Base-by-base conservation (phyloP, 2,797 vertebrate genomes). In the Myripristis murdjan region DNA sequence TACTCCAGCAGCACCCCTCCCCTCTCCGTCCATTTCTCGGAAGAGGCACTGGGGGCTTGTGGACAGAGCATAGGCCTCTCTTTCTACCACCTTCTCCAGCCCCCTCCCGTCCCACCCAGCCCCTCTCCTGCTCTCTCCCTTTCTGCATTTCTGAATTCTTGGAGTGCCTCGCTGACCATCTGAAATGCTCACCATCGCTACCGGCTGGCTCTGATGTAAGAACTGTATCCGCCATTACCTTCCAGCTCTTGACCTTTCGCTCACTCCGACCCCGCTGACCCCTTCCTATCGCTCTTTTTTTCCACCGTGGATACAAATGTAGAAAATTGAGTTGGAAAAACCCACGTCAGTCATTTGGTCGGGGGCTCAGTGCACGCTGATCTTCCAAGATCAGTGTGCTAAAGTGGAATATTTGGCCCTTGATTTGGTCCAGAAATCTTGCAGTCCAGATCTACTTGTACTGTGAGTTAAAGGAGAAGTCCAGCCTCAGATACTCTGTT, bases 1-100 rank as follows among this genome's bases (percentile, higher is more conserved):
- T 46, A 41, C 54, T 66, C 48, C 46, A 37, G 35, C 23, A 18
- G 43, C 28, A 12, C 39, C 51, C 31, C 65, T 69, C 48, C 54
- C 54, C 67, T 57, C 59, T 64, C 51, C 58, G 64, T 68, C 71
- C 37, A 54, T 69, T 92, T 91, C 86, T 92, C 63, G 75, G 85
- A 91, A 90, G 82, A 79, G 74, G 69, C 77, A 51, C 85, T 60
- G 33, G 64, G 46, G 69, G 70, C 46, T 41, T 73, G 70, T 64
- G 79, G 73, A 90, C 77, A 75, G 65, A 79, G 57, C 57, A 44
- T 73, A 73, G 55, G 69, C 44, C 64, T 77, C 56, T 73, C 66
- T 61, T 20, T 62, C 46, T 37, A 16, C 44, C 9, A 48, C 28
- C 14, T 49, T 56, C 22, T 54, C 22, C 47, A n/a, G 37, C 64